These are phyloP conservation scores for Melanotaenia maccullochi DNA, from an alignment of 2,797 vertebrate genomes.

Conservation along the genomic window DNA sequence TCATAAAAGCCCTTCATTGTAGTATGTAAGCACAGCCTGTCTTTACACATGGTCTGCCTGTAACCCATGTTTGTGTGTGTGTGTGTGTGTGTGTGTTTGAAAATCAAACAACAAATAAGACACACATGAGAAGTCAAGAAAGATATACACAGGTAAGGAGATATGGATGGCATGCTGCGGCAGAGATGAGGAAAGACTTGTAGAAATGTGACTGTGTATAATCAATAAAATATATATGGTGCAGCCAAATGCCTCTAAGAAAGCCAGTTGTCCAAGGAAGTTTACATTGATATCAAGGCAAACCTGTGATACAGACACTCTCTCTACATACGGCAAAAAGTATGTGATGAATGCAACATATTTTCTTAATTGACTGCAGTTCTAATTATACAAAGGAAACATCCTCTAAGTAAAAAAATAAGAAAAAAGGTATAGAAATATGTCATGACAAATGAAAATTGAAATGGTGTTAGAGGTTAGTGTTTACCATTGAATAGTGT, in stretches of 20 bases:
- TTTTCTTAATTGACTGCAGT: no score
- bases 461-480: constrained; percentile 1
- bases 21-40: constrained; percentile 6
- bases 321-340: no score
- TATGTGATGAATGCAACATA: no score
- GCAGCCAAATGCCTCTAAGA: constrained; percentile 20
- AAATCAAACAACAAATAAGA: background rate
- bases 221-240: constrained; percentile 66
- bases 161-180: constrained; percentile 3
- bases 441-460: constrained; percentile 13
- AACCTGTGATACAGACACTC: no score
- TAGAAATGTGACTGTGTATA: constrained; percentile 49
- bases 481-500: constrained; percentile 7
- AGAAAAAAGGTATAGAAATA: no score
- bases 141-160: background rate
- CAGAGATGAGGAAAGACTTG: constrained; percentile 35
- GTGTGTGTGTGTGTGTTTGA: background rate
- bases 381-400: no score
- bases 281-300: constrained; percentile 21
- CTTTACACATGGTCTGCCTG: constrained; percentile 1
- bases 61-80: background rate
- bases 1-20: constrained; percentile 18
- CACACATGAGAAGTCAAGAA: background rate
- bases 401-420: no score
- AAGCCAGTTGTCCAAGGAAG: constrained; percentile 15